Evolutionary conservation across 2,113 vertebrate genomes (phyloP).

Genomic region (Talpa occidentalis): DNA sequence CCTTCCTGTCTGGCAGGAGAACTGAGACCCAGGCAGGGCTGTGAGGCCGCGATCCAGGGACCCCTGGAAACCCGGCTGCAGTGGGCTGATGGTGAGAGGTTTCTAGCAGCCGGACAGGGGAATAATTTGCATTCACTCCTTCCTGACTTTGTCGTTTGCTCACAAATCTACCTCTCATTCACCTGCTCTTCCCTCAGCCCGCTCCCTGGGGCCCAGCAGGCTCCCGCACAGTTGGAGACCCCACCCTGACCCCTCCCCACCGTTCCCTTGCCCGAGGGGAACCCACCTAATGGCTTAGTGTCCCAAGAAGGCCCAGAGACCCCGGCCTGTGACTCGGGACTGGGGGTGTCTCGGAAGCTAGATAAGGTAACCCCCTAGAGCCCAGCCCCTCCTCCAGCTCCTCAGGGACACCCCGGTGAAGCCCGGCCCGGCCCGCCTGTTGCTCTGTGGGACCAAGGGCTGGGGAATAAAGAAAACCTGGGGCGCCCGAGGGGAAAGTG

Average conservation of each 20-base stretch:
- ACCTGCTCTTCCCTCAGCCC: background rate
- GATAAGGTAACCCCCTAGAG: background rate
- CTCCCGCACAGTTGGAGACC: background rate
- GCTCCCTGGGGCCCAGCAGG: background rate
- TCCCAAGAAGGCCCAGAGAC: background rate
- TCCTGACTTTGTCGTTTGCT: background rate
- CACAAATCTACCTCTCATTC: background rate
- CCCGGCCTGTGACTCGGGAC: background rate
- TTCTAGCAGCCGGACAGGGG: background rate
- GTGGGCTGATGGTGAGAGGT: background rate
- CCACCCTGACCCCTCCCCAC: background rate
- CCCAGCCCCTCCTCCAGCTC: background rate
- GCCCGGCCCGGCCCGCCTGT: slow-evolving; percentile 35
- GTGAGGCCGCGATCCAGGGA: background rate
- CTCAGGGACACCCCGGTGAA: background rate
- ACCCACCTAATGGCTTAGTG: background rate
- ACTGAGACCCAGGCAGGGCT: background rate
- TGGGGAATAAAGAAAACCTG: background rate
- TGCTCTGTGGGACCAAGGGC: slow-evolving; percentile 23
- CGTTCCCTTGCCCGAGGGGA: background rate
- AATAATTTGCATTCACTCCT: background rate
- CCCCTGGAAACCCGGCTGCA: background rate
- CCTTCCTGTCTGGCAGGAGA: slow-evolving; percentile 13
- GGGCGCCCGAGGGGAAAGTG: background rate
- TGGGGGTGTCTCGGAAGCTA: background rate